phyloP scores from a whole-genome alignment of 1,140 invertebrate genomes.

The Neoseiulus cucumeris region DNA sequence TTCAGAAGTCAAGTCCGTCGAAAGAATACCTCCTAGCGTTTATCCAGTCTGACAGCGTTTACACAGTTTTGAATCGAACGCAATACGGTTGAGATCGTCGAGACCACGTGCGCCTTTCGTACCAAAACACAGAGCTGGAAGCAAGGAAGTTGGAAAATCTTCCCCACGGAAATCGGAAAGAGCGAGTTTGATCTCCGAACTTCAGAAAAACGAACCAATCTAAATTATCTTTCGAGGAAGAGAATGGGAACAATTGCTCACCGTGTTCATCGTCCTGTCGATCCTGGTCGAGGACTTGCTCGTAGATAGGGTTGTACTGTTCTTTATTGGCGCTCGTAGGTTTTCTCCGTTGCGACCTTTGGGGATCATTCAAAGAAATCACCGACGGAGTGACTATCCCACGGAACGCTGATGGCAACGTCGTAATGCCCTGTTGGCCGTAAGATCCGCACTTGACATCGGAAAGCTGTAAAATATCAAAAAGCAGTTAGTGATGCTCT shows the following conservation, averaged over 20 bases:
- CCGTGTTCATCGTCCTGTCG: constrained; percentile 4
- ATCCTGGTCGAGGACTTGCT: constrained; percentile 8
- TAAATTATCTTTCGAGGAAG: background rate
- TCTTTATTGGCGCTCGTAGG: constrained; percentile 1
- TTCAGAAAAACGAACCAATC: background rate
- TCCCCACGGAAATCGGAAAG: no score
- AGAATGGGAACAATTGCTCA: background rate
- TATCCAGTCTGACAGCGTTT: no score
- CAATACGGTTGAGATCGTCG: no score
- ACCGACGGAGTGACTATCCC: constrained; percentile 1
- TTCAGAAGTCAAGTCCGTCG: no score
- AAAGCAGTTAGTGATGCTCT: background rate
- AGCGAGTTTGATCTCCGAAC: no score
- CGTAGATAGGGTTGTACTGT: constrained; percentile 11
- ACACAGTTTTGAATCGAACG: no score
- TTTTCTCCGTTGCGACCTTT: background rate
- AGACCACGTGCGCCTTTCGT: no score
- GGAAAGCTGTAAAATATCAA: background rate
- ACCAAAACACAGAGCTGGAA: no score
- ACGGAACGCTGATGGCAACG: background rate
- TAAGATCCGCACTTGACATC: constrained; percentile 4
- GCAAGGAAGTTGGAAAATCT: no score
- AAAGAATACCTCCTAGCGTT: no score
- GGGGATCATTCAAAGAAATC: constrained; percentile 3
- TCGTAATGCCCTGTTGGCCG: constrained; percentile 1